These are phyloP conservation scores for Cataglyphis rosenhaueri DNA, from an alignment of 2,888 invertebrate species.

Conservation along the genomic window DNA sequence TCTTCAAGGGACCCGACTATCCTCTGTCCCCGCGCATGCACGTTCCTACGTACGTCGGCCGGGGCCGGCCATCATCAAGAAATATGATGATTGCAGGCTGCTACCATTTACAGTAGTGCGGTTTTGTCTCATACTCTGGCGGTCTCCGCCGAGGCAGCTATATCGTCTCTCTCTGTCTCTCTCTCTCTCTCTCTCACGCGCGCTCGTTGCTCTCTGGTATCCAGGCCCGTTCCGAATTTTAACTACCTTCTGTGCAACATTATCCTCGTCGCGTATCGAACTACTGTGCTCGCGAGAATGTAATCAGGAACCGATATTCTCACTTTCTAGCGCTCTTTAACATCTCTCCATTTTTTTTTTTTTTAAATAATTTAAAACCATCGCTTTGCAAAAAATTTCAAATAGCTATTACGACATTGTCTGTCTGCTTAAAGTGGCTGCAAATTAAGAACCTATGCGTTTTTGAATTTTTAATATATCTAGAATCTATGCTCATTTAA, in stretches of 20 bases:
- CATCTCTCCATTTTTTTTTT: background rate
- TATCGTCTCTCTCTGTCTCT: slow-evolving; percentile 37
- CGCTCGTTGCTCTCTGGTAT: slow-evolving; percentile 47
- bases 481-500: background rate
- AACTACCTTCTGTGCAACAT: slow-evolving; percentile 49
- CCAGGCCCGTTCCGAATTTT: slow-evolving; percentile 56
- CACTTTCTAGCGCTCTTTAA: background rate
- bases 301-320: background rate
- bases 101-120: slow-evolving; percentile 84
- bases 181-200: slow-evolving; percentile 44
- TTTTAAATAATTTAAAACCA: background rate
- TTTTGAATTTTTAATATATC: background rate
- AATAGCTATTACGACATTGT: background rate
- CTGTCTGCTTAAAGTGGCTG: background rate
- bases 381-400: background rate
- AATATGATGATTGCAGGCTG: slow-evolving; percentile 84
- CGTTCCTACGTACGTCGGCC: slow-evolving; percentile 60
- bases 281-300: background rate
- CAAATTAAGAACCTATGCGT: background rate
- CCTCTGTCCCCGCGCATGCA: slow-evolving; percentile 57
- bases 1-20: slow-evolving; percentile 63
- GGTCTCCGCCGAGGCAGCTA: slow-evolving; percentile 52
- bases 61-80: slow-evolving; percentile 79
- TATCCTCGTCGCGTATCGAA: slow-evolving; percentile 13
- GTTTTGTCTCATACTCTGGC: slow-evolving; percentile 74